Evolutionary conservation across 2,888 invertebrate species (phyloP).

Genomic region (Octonoba sinensis): DNA sequence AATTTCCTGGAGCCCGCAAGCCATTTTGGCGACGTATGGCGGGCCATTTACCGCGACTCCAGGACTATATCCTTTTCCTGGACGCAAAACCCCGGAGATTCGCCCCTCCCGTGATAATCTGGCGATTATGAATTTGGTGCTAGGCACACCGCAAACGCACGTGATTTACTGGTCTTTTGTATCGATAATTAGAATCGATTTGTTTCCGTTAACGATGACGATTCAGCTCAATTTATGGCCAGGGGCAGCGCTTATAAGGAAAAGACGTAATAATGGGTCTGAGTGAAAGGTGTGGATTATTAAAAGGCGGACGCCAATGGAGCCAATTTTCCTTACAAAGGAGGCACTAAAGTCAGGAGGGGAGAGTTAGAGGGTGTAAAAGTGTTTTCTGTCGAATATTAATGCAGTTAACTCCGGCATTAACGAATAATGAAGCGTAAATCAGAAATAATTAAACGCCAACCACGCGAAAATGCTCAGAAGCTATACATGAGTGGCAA

Average conservation of each 20-base stretch:
- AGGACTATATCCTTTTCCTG: slow-evolving; percentile 48
- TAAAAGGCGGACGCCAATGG: too few species aligned
- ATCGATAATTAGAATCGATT: slow-evolving; percentile 59
- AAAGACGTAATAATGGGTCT: background rate
- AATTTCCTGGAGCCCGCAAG: slow-evolving; percentile 42
- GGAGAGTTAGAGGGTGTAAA: too few species aligned
- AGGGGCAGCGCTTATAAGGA: background rate
- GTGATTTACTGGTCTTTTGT: slow-evolving; percentile 56
- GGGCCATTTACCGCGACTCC: slow-evolving; percentile 17
- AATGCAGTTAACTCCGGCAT: too few species aligned
- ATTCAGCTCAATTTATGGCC: background rate
- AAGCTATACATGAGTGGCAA: too few species aligned
- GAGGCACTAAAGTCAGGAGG: too few species aligned
- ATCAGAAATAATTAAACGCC: too few species aligned
- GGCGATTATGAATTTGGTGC: slow-evolving; percentile 53
- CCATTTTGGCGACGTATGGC: slow-evolving; percentile 16
- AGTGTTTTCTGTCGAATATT: too few species aligned
- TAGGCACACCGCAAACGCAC: background rate
- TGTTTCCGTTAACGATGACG: slow-evolving; percentile 23
- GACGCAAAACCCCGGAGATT: slow-evolving; percentile 34
- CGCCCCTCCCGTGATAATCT: slow-evolving; percentile 28
- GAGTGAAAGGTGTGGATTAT: too few species aligned
- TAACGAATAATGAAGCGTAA: too few species aligned
- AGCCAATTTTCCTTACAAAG: too few species aligned
- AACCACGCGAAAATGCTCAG: too few species aligned